A percentile compares a stretch with the other conserved stretches of the same genome.
Conservation (phyloP, 2,797 vertebrate genomes). For the Carcharodon carcharias region DNA sequence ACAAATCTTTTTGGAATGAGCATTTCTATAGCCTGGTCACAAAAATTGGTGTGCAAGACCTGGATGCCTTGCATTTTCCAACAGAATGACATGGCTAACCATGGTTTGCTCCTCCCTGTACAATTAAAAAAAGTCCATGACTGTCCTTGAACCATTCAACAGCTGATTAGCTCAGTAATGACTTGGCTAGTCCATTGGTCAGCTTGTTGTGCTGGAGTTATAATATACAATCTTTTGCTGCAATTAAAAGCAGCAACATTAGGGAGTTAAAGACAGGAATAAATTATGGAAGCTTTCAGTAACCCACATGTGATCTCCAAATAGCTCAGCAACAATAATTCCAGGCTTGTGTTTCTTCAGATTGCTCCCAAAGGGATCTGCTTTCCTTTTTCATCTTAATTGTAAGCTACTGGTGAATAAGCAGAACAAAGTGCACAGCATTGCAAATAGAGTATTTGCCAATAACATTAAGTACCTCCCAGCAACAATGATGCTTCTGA, state of each 20-base stretch:
- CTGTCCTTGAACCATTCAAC: neutral
- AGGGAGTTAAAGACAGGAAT: neutral
- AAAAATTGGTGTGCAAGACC: neutral
- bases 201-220: too few relatives aligned
- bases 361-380: neutral
- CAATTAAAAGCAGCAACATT: neutral
- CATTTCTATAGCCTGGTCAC: neutral
- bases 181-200: neutral
- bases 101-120: neutral
- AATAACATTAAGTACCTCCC: neutral
- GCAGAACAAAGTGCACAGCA: neutral
- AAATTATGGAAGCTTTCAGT: neutral
- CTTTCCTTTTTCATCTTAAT: neutral
- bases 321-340: neutral
- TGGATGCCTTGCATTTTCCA: neutral
- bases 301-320: neutral
- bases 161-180: neutral
- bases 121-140: neutral
- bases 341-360: neutral
- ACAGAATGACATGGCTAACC: neutral
- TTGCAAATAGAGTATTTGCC: neutral
- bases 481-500: neutral
- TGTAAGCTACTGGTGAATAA: neutral
- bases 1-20: neutral
- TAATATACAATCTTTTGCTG: neutral